Conservation (phyloP, 2,113 vertebrate genomes). For the Cephalopterus ornatus region DNA sequence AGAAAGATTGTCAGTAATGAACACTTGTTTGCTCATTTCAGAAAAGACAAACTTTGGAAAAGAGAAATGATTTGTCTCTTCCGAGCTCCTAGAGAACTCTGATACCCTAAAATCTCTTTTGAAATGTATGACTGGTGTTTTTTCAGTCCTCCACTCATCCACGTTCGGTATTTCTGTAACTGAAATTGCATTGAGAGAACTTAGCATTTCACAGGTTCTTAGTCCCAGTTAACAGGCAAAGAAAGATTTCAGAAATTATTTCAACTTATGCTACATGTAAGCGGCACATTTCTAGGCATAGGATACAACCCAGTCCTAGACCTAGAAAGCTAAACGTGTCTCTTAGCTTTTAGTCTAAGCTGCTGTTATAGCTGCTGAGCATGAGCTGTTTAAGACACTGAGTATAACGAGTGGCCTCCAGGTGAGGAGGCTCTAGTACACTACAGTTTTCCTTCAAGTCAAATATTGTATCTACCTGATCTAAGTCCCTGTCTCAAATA, state of each 20-base stretch:
- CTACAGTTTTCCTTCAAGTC: background rate
- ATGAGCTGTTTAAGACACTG: background rate
- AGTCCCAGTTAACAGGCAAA: background rate
- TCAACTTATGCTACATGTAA: background rate
- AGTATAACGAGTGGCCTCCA: background rate
- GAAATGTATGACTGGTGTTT: background rate
- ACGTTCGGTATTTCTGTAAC: background rate
- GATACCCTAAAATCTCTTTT: background rate
- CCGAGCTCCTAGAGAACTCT: background rate
- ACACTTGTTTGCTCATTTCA: background rate
- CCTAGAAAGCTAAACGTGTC: background rate
- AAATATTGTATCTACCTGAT: background rate
- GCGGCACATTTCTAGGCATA: background rate
- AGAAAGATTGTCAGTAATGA: background rate
- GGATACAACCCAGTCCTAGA: background rate
- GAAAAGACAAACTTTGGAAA: background rate
- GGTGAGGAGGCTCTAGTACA: accelerated
- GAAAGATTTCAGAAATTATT: background rate
- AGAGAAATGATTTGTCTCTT: background rate
- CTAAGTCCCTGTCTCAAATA: background rate
- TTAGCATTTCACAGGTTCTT: background rate
- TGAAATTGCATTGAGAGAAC: background rate
- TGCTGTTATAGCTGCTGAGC: background rate
- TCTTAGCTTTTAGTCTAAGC: background rate
- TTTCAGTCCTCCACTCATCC: background rate